A percentile compares a stretch with the other conserved stretches of the same genome.
These are phyloP conservation scores for Aphaenogaster ashmeadi DNA, from an alignment of 1,140 invertebrate genomes.

Conservation along the genomic window DNA sequence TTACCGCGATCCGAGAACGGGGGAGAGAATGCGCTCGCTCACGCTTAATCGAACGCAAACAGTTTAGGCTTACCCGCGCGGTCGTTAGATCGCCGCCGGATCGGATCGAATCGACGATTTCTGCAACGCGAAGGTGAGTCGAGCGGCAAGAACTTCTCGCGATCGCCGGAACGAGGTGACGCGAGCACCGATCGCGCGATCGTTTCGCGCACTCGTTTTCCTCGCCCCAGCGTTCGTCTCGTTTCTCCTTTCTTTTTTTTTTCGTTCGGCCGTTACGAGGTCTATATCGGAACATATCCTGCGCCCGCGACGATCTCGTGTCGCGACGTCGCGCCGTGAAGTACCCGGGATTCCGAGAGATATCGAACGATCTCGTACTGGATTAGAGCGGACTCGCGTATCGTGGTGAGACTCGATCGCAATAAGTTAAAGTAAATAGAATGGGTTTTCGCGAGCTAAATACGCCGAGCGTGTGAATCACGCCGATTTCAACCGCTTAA, in stretches of 20 bases:
- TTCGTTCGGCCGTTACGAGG: background rate
- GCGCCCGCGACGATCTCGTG: conserved; percentile 22
- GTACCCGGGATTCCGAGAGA: conserved; percentile 37
- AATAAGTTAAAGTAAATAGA: conserved; percentile 37
- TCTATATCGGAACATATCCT: conserved; percentile 1
- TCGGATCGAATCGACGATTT: conserved; percentile 71
- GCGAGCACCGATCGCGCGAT: conserved; percentile 12
- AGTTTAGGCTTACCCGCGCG: conserved; percentile 70
- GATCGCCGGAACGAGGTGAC: conserved; percentile 53
- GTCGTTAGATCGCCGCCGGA: conserved; percentile 75
- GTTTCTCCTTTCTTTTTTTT: background rate
- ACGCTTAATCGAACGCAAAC: conserved; percentile 79
- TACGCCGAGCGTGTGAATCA: conserved; percentile 50
- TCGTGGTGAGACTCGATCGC: background rate
- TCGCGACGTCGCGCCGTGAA: conserved; percentile 19
- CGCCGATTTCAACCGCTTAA: conserved; percentile 52
- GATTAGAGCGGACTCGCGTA: conserved; percentile 35
- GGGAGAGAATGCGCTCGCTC: conserved; percentile 64
- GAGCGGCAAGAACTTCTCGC: conserved; percentile 68
- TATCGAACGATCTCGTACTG: conserved; percentile 48
- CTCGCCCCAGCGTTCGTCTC: background rate
- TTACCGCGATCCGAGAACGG: conserved; percentile 41
- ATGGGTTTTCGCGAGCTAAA: conserved; percentile 10
- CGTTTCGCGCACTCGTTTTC: conserved; percentile 4
- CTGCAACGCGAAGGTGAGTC: conserved; percentile 51